phyloP scores from a whole-genome alignment of 2,797 vertebrate genomes.

The Hafferia zeledoni region DNA sequence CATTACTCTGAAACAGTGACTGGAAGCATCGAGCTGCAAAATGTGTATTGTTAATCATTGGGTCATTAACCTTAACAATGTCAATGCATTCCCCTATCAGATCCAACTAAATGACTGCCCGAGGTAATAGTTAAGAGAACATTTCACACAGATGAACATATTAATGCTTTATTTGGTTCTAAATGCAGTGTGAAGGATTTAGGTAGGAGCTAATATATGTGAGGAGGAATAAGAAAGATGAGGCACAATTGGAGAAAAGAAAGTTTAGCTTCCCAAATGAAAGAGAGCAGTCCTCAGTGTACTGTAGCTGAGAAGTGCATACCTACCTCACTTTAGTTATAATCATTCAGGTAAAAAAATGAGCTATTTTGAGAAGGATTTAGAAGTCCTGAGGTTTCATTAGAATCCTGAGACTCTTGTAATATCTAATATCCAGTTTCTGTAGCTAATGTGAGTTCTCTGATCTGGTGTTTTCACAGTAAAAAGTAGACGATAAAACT shows the following conservation, averaged over 20 bases:
- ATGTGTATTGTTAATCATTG: conserved; percentile 79
- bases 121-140: conserved; percentile 76
- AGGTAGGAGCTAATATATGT: conserved; percentile 52
- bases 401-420: neutral
- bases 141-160: conserved; percentile 76
- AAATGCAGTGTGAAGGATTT: conserved; percentile 80
- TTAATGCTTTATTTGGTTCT: conserved; percentile 81
- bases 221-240: conserved; percentile 24
- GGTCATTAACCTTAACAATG: conserved; percentile 83
- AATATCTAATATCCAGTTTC: neutral
- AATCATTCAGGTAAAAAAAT: neutral
- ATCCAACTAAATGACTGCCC: conserved; percentile 71
- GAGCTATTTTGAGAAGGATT: neutral
- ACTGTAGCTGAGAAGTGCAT: neutral
- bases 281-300: neutral
- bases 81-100: conserved; percentile 75
- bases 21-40: conserved; percentile 69
- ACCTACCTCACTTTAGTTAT: neutral
- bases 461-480: neutral
- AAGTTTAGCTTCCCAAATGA: neutral
- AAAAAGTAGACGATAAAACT: neutral
- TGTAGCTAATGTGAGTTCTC: neutral
- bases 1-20: conserved; percentile 65
- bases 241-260: conserved; percentile 8
- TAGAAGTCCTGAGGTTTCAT: neutral